Conservation (phyloP, 2,888 invertebrate genomes). For the Cataglyphis rosenhaueri region DNA sequence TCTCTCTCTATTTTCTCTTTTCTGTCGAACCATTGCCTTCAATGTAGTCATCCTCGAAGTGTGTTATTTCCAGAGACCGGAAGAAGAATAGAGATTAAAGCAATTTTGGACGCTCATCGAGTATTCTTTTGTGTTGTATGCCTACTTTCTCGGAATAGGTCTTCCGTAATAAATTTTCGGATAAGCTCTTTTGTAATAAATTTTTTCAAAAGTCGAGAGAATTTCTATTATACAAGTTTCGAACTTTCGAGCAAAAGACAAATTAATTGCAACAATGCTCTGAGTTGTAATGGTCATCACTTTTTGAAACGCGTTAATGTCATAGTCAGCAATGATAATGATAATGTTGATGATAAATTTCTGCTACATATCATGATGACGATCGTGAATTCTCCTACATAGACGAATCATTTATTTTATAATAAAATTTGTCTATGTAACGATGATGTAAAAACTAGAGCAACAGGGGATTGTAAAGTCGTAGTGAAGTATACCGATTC, state of each 20-base stretch:
- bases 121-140: slow-evolving; percentile 52
- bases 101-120: slow-evolving; percentile 66
- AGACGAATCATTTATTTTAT: background rate
- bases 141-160: slow-evolving; percentile 64
- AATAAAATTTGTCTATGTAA: background rate
- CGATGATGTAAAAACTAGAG: background rate
- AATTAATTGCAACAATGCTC: background rate
- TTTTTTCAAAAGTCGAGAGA: slow-evolving; percentile 44
- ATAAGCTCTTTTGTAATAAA: no score
- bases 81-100: slow-evolving; percentile 67
- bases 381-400: background rate
- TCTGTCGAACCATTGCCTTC: background rate
- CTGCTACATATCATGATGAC: no score
- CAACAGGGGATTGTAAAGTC: background rate
- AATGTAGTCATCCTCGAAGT: slow-evolving; percentile 72
- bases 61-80: slow-evolving; percentile 61
- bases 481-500: background rate
- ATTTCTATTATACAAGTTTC: background rate
- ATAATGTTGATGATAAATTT: no score
- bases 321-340: background rate
- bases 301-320: background rate
- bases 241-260: slow-evolving; percentile 20
- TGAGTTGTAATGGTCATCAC: background rate
- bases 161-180: slow-evolving; percentile 47
- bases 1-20: slow-evolving; percentile 16